Percentiles rank a stretch among this genome's conserved stretches.
These are phyloP conservation scores for Cyphotilapia sp. DNA, from an alignment of 2,113 vertebrate species.

Conservation along the genomic window DNA sequence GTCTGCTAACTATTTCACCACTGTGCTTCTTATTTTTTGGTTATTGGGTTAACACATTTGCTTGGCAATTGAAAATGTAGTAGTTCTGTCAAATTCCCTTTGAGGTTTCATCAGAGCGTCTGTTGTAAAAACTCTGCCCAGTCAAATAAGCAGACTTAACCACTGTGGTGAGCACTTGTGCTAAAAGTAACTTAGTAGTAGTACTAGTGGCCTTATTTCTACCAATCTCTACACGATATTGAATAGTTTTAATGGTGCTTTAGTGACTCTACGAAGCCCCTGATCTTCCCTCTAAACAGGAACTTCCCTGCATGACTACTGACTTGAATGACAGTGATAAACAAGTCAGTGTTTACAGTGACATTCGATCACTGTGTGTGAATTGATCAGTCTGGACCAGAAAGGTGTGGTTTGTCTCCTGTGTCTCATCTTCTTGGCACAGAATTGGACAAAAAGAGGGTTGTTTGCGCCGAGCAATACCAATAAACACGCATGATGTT, in stretches of 20 bases:
- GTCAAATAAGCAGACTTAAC: background rate
- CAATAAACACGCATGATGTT: background rate
- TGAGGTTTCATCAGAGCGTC: background rate
- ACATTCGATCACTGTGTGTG: slow-evolving; percentile 37
- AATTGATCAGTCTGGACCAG: slow-evolving; percentile 50
- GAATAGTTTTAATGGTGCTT: background rate
- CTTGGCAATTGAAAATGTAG: background rate
- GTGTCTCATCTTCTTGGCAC: background rate
- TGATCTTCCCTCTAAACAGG: background rate
- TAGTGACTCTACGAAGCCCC: background rate
- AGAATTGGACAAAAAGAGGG: background rate
- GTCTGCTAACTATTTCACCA: background rate
- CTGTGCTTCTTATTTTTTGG: background rate
- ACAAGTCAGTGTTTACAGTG: slow-evolving; percentile 20
- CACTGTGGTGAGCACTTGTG: background rate
- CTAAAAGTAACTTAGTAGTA: background rate
- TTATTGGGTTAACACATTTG: background rate
- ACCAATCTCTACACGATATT: background rate
- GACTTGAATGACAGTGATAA: slow-evolving; percentile 30
- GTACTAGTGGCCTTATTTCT: background rate
- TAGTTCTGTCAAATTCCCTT: background rate
- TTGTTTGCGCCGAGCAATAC: background rate
- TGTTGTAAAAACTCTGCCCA: background rate
- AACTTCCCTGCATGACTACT: slow-evolving; percentile 16
- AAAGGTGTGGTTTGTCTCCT: slow-evolving; percentile 21